Percentiles rank a stretch among this genome's conserved stretches.
Conservation (phyloP, 2,888 invertebrate genomes). For the Meliscaeva auricollis region DNA sequence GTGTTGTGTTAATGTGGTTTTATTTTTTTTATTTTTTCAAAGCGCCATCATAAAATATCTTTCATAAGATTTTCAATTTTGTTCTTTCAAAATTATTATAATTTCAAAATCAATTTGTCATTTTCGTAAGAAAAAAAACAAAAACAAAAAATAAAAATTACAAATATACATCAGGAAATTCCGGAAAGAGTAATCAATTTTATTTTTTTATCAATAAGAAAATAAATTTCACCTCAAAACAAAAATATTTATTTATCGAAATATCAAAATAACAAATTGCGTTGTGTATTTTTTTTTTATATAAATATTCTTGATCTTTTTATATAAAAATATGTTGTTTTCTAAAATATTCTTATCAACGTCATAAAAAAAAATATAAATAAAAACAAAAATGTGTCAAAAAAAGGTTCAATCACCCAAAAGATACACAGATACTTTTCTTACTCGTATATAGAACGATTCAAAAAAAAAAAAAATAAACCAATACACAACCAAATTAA, state of each 20-base stretch:
- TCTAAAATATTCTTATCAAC: conserved; percentile 15
- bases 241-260: conserved; percentile 32
- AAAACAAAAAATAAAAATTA: neutral
- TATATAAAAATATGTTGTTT: conserved; percentile 15
- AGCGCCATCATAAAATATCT: neutral
- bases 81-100: neutral
- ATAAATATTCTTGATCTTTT: neutral
- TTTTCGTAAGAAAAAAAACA: neutral
- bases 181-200: conserved; percentile 34
- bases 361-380: conserved; percentile 20
- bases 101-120: neutral
- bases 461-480: too few species aligned
- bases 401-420: conserved; percentile 63
- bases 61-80: neutral
- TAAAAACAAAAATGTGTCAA: conserved; percentile 23
- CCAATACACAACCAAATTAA: neutral
- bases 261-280: conserved; percentile 48
- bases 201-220: neutral
- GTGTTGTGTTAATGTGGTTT: conserved; percentile 36
- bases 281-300: conserved; percentile 27
- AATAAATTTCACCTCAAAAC: neutral
- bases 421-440: conserved; percentile 35
- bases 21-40: neutral
- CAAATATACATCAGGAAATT: neutral
- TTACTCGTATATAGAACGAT: too few species aligned